Conservation (phyloP, 2,797 vertebrate genomes). For the Helarctos malayanus region DNA sequence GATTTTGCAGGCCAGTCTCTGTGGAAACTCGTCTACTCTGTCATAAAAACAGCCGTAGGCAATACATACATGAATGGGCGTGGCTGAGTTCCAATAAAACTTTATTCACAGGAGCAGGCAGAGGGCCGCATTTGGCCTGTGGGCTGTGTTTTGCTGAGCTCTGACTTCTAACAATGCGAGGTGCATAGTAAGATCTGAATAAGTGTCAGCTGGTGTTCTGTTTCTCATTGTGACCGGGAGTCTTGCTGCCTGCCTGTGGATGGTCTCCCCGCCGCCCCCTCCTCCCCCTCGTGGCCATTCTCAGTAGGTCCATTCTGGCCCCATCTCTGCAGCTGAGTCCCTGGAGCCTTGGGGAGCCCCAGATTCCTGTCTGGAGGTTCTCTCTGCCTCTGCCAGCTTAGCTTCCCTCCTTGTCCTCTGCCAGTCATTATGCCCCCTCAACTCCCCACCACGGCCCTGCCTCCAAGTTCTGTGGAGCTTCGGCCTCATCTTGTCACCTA, state of each 20-base stretch:
- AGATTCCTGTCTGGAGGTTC: background rate
- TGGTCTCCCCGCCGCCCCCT: background rate
- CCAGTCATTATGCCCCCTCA: background rate
- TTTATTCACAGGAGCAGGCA: background rate
- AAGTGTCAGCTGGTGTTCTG: background rate
- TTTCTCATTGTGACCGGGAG: background rate
- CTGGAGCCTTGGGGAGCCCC: background rate
- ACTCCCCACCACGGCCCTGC: background rate
- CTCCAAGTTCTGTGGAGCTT: background rate
- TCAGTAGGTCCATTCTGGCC: background rate
- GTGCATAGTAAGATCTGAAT: background rate
- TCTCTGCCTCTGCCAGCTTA: background rate
- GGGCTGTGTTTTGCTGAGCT: background rate
- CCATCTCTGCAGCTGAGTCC: background rate
- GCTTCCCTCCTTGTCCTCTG: background rate
- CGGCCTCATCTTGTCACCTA: background rate
- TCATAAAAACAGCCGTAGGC: background rate
- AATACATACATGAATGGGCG: accelerated
- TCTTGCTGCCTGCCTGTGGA: background rate
- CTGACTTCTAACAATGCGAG: background rate
- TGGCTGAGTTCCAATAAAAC: background rate
- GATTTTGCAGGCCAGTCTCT: background rate
- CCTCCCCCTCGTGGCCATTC: background rate
- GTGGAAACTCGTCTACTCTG: background rate
- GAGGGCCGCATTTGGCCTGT: background rate